Percentiles rank a stretch among this genome's conserved stretches.
These are phyloP conservation scores for Chaenogobius annularis DNA, from an alignment of 2,113 vertebrate genomes.

Conservation along the genomic window DNA sequence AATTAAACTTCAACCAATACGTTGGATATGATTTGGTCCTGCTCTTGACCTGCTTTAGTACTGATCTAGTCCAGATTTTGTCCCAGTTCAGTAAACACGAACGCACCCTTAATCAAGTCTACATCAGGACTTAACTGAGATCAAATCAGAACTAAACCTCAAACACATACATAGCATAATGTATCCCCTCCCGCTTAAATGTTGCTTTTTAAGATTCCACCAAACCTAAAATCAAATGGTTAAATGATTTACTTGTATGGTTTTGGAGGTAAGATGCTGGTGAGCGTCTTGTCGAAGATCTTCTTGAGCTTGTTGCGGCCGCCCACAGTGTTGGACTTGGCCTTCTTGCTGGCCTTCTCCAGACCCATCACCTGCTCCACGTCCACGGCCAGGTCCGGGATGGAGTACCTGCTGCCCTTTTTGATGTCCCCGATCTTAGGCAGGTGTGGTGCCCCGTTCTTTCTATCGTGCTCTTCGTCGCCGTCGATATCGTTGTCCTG, in stretches of 20 bases:
- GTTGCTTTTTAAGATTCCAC: background rate
- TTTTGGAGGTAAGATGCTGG: conserved; percentile 98
- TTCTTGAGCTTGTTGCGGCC: conserved; percentile 98
- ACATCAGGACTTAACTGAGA: too few species aligned
- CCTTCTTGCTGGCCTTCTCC: conserved; percentile 96
- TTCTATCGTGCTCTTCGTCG: conserved; percentile 89
- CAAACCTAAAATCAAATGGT: background rate
- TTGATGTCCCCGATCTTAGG: conserved; percentile 99
- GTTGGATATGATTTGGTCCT: too few species aligned
- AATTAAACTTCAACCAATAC: too few species aligned
- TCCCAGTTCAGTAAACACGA: too few species aligned
- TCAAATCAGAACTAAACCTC: too few species aligned
- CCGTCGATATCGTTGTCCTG: conserved; percentile 81
- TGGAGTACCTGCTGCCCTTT: conserved; percentile 95
- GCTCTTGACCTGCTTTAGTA: too few species aligned
- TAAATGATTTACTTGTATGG: conserved; percentile 90
- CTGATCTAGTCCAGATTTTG: too few species aligned
- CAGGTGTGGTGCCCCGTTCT: conserved; percentile 92
- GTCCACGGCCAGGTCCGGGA: conserved; percentile 95
- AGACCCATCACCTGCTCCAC: conserved; percentile 96
- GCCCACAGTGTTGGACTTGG: conserved; percentile 92
- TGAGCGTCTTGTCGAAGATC: conserved; percentile 98
- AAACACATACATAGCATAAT: background rate
- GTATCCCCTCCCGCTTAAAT: background rate
- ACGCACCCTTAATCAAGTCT: too few species aligned